These are phyloP conservation scores for Sarcophilus harrisii DNA, from an alignment of 2,797 vertebrate genomes.

Conservation along the genomic window DNA sequence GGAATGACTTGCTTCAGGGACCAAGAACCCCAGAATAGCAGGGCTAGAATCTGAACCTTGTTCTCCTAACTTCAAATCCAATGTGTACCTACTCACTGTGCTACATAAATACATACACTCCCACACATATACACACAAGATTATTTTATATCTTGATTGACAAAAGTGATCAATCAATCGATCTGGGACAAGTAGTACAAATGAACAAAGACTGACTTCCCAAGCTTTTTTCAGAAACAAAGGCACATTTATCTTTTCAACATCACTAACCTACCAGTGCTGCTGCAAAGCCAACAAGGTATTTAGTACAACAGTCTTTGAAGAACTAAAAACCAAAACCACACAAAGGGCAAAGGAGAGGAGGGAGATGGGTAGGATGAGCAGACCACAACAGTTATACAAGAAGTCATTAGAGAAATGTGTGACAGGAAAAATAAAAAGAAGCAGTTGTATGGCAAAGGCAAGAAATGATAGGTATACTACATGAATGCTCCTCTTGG, in stretches of 20 bases:
- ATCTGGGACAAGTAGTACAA: background rate
- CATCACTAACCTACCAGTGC: background rate
- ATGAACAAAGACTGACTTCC: background rate
- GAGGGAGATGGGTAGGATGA: background rate
- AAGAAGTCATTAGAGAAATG: background rate
- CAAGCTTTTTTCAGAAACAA: background rate
- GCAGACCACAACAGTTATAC: background rate
- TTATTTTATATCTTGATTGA: no score
- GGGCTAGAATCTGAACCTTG: background rate
- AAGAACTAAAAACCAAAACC: background rate
- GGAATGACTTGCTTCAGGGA: background rate
- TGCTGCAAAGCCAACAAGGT: background rate
- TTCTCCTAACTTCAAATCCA: background rate
- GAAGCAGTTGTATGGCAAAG: background rate
- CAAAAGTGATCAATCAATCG: no score
- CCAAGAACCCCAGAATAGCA: background rate
- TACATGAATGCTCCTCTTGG: background rate
- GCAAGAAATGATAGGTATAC: background rate
- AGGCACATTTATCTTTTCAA: background rate
- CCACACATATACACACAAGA: no score
- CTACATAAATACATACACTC: no score
- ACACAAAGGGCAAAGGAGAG: background rate
- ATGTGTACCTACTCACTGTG: background rate
- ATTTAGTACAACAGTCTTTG: background rate
- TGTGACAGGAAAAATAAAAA: background rate